Evolutionary conservation across 1,140 invertebrate species (phyloP), one percentile per base, ranked within the genome.

Genomic region (Ips typographus): DNA sequence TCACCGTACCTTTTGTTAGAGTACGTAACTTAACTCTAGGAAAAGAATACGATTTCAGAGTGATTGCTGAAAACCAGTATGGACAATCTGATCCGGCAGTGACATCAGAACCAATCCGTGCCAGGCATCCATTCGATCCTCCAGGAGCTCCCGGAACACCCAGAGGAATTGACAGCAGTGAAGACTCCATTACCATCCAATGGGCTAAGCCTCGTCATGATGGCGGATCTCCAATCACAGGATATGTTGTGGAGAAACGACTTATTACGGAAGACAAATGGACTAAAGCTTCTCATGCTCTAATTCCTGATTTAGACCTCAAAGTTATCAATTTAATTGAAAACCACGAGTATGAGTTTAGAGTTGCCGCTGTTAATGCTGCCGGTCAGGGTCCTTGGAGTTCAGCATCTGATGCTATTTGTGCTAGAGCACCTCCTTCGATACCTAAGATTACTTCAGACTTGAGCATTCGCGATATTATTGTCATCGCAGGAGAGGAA

Each of bases 31-130:
- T 99, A 40, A 90, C 88, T 1, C 90, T 98, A 37, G 95, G 95
- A 44, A 88, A 88, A 71, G 90, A 94, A 42, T 99, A 99, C 80
- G 96, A 99, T 73, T 99, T 99, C 88, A 87, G 96, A 68, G 96
- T 99, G 1, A 91, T 95, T 85, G 97, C 97, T 62, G 97, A 99
- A 81, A 99, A 99, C 82, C 89, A 95, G 76, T 96, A 98, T 77
- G 98, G 97, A 47, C 89, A 92, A 65, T 97, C 95, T 40, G 96
- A 99, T 73, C 94, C 96, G 4, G 91, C 91, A 5, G 87, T 86
- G 42, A 97, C 95, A 0, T 86, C 86, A 22, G 93, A 96, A 79
- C 91, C 96, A 7, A 93, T 98, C 72, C 88, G 88, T 72, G 96
- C 96, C 0, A 94, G 95, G 83, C 93, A 97, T 92, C 95, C 96